A percentile compares a stretch with the other conserved stretches of the same genome.
Conservation (phyloP, 1,140 invertebrate genomes). For the Drosophila miranda region DNA sequence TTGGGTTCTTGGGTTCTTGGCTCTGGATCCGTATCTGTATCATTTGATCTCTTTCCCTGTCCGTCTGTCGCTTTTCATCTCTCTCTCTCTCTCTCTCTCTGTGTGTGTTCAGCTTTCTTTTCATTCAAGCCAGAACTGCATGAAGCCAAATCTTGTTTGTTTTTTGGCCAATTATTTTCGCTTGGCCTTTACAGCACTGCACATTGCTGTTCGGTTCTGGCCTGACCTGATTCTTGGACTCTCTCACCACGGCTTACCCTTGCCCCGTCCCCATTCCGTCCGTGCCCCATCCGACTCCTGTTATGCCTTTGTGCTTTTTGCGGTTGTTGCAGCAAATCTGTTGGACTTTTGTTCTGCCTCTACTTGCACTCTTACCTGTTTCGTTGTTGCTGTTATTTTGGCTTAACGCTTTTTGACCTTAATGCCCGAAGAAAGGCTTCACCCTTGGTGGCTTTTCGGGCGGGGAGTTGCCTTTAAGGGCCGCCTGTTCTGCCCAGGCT, state of each 20-base stretch:
- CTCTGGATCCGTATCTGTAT: no score
- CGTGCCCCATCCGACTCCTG: neutral
- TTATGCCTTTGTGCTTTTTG: conserved; percentile 64
- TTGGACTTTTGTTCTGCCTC: conserved; percentile 49
- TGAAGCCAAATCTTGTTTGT: conserved; percentile 45
- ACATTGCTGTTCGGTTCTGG: conserved; percentile 47
- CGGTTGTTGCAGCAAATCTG: conserved; percentile 70
- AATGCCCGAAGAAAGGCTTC: conserved; percentile 74
- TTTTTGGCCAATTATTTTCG: conserved; percentile 70
- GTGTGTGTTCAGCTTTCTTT: conserved; percentile 61
- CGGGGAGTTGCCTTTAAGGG: no score
- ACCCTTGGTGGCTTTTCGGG: conserved; percentile 37
- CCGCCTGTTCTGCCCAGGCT: conserved; percentile 4
- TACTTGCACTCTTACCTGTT: conserved; percentile 43
- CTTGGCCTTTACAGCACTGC: conserved; percentile 60
- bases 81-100: conserved; percentile 1
- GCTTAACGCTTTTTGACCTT: conserved; percentile 78
- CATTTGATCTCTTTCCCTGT: conserved; percentile 1
- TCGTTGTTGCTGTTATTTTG: conserved; percentile 45
- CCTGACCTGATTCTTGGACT: conserved; percentile 67
- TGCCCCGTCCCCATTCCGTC: conserved; percentile 13
- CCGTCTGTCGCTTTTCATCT: conserved; percentile 3
- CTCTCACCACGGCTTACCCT: conserved; percentile 31
- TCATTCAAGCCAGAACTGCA: conserved; percentile 59
- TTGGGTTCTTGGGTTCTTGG: neutral